Conservation (phyloP, 2,888 invertebrate species). For the Dorcus parallelipipedus region DNA sequence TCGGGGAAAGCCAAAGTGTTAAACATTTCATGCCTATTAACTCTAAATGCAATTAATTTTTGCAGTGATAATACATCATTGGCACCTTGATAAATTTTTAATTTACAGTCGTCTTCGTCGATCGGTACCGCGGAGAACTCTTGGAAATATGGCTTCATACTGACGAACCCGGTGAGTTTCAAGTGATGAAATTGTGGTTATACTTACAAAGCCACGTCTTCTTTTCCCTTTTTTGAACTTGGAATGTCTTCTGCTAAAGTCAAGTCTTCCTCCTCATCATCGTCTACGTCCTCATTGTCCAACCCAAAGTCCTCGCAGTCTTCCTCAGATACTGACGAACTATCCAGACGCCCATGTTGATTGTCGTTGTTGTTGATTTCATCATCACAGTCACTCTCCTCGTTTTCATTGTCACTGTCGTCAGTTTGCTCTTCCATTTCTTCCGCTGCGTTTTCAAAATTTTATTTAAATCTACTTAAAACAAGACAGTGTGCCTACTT, state of each 20-base stretch:
- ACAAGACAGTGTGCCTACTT: neutral
- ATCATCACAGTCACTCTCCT: constrained; percentile 24
- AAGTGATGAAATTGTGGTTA: neutral
- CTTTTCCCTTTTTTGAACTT: neutral
- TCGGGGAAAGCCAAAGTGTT: constrained; percentile 27
- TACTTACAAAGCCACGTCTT: neutral
- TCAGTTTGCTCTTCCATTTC: constrained; percentile 16
- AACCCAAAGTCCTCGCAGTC: constrained; percentile 18
- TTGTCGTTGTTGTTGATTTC: constrained; percentile 1
- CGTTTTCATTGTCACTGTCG: constrained; percentile 29
- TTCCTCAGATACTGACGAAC: constrained; percentile 9
- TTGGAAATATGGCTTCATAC: constrained; percentile 13
- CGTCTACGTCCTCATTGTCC: constrained; percentile 14
- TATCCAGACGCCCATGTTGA: neutral
- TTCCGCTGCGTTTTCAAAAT: neutral
- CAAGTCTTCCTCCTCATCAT: constrained; percentile 1
- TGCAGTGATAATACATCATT: neutral
- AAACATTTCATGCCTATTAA: constrained; percentile 13
- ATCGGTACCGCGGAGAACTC: constrained; percentile 11
- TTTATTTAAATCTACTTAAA: neutral
- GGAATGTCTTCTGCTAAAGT: neutral
- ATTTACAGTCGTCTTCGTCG: neutral
- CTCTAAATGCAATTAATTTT: constrained; percentile 14
- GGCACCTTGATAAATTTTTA: constrained; percentile 7
- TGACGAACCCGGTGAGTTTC: neutral